Base-by-base conservation (phyloP, 2,888 invertebrate genomes). In the Macrophya alboannulata region DNA sequence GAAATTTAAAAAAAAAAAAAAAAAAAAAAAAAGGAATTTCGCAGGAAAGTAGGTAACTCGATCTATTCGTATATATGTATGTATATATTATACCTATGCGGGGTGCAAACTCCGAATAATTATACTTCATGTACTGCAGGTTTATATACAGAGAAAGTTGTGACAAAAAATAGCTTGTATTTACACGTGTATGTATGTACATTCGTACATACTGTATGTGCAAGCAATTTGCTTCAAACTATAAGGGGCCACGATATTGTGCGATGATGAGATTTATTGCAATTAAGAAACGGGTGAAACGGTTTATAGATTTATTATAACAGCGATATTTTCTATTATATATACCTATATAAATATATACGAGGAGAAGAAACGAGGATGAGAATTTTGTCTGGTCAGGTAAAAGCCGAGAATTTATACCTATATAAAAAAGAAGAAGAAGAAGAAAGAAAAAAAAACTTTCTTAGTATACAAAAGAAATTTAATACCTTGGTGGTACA, bases 91-190 rank as follows among this genome's bases (percentile, higher is more conserved):
- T n/a, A n/a, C n/a, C n/a, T n/a, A n/a, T 55, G 12, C 55, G 9
- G 68, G 68, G 68, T 68, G 68, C 68, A 37, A 68, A 25, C 15
- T 31, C 31, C 68, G 68, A 55, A 55, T 55, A n/a, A 55, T 55
- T 55, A 55, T n/a, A 55, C 55, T 55, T 55, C n/a, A 55, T n/a
- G 55, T n/a, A 55, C n/a, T n/a, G 55, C 55, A 55, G 55, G 1
- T 55, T 55, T n/a, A n/a, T 55, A n/a, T 55, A 55, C n/a, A 55
- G n/a, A 0, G 55, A n/a, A 55, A 55, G 55, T 55, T 55, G 55
- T 55, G 55, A 55, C 55, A 55, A 55, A n/a, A n/a, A 55, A 55
- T 55, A 55, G 55, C 55, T 55, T n/a, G 8, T 55, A 55, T n/a
- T 8, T n/a, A n/a, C n/a, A n/a, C n/a, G n/a, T n/a, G n/a, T 55